Percentiles rank a stretch among this genome's conserved stretches.
Evolutionary conservation across 2,888 invertebrate species (phyloP).

Genomic region (Machimus atricapillus): DNA sequence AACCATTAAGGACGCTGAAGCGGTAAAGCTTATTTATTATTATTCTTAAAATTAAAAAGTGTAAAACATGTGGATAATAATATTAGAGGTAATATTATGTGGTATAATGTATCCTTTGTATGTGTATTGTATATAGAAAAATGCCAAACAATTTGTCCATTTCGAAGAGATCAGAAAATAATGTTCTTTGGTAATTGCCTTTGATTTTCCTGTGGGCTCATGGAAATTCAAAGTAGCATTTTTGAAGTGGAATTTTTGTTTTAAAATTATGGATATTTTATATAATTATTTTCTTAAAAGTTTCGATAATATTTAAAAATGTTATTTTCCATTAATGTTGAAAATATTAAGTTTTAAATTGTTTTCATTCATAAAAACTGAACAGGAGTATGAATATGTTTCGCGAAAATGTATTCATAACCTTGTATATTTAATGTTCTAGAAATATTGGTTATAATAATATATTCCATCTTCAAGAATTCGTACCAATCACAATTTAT

Average conservation of each 20-base stretch:
- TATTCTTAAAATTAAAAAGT: conserved; percentile 12
- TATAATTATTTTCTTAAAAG: background rate
- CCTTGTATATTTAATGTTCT: background rate
- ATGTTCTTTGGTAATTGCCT: background rate
- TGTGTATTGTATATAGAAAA: background rate
- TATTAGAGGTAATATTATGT: background rate
- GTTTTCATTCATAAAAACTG: background rate
- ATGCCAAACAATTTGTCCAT: background rate
- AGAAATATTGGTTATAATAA: background rate
- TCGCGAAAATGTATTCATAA: background rate
- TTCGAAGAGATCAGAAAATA: background rate
- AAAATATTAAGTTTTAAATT: background rate
- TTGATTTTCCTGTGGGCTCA: conserved; percentile 28
- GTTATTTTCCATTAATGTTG: background rate
- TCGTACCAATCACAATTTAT: background rate
- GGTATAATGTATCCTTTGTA: background rate
- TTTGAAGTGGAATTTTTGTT: background rate
- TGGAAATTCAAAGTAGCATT: conserved; percentile 18
- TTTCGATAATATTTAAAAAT: background rate
- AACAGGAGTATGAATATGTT: background rate
- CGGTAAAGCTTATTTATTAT: background rate
- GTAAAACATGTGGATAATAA: background rate
- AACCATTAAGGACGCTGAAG: background rate
- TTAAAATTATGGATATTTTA: background rate
- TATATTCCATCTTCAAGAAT: background rate